Conservation (phyloP, 2,113 vertebrate species). For the Deroptyus accipitrinus region DNA sequence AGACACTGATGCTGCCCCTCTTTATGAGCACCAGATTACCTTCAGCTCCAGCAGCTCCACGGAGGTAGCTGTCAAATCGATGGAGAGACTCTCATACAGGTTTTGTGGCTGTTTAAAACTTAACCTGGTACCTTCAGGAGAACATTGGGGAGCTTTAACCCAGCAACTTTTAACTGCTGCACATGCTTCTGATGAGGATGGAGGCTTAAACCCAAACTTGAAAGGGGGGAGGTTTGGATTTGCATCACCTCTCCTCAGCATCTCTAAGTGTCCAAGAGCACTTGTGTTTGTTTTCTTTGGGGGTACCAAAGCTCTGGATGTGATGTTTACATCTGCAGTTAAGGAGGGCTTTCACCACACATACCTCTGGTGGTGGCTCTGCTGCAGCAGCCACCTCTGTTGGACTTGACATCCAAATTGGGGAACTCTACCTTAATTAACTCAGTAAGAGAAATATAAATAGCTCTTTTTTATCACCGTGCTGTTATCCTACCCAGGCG, state of each 20-base stretch:
- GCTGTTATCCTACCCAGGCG: background rate
- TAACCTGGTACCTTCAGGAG: background rate
- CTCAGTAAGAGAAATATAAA: background rate
- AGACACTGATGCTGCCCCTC: background rate
- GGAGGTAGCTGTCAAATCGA: background rate
- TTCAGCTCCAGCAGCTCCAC: background rate
- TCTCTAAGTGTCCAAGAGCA: background rate
- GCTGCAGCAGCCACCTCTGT: background rate
- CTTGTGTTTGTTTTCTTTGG: background rate
- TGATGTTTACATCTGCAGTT: background rate
- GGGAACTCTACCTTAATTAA: background rate
- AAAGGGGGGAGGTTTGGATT: background rate
- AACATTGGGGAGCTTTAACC: background rate
- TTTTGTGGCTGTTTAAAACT: slow-evolving; percentile 20
- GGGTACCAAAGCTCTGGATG: background rate
- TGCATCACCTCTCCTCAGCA: background rate
- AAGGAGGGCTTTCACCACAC: background rate
- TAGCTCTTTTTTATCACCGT: background rate
- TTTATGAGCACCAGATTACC: background rate
- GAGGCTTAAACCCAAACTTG: background rate
- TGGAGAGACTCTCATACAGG: background rate
- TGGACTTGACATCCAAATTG: background rate
- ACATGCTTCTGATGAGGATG: background rate
- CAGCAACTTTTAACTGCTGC: background rate
- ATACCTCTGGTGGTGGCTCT: background rate